Evolutionary conservation across 2,797 vertebrate genomes (phyloP).

Genomic region (Botia almorhae): DNA sequence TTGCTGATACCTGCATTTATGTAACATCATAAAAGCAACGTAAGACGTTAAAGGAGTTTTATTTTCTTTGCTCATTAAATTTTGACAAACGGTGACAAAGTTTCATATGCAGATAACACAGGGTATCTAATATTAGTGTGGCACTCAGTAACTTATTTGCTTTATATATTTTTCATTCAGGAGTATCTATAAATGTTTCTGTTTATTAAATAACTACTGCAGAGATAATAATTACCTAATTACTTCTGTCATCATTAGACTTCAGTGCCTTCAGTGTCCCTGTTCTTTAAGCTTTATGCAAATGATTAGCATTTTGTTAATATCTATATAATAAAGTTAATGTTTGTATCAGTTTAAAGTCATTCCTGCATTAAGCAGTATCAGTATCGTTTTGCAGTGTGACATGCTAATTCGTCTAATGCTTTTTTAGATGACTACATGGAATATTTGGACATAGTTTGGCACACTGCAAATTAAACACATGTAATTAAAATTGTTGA

Average conservation of each 20-base stretch:
- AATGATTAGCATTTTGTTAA: not conserved
- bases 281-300: not conserved
- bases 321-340: not conserved
- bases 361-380: not conserved
- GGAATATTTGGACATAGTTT: not conserved
- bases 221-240: not conserved
- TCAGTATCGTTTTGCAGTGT: too few relatives aligned
- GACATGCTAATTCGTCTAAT: not conserved
- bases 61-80: too few relatives aligned
- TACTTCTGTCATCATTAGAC: not conserved
- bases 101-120: not conserved
- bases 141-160: not conserved
- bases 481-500: too few relatives aligned
- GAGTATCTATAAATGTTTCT: not conserved
- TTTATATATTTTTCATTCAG: not conserved
- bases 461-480: too few relatives aligned
- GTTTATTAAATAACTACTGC: not conserved
- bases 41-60: conserved; percentile 12
- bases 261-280: too few relatives aligned
- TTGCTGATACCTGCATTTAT: conserved; percentile 56
- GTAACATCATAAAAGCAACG: not conserved
- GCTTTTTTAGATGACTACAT: not conserved
- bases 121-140: not conserved
- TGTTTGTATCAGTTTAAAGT: not conserved
- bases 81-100: not conserved